Conservation (phyloP, 2,113 vertebrate species). For the Rhinogobius similis region DNA sequence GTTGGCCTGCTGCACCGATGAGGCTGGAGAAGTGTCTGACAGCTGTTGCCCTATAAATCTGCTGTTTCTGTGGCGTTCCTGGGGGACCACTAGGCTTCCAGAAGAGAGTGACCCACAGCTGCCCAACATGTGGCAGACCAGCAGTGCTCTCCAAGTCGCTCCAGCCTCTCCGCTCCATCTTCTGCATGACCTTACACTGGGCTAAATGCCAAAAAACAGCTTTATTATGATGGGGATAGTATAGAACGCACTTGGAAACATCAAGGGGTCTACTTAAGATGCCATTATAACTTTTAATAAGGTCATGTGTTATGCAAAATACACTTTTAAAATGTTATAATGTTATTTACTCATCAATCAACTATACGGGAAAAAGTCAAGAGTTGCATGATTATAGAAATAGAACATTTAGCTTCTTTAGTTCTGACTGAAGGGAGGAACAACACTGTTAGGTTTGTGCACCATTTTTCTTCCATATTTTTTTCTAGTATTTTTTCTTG, state of each 20-base stretch:
- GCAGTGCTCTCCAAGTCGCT: slow-evolving; percentile 25
- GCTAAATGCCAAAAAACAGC: slow-evolving; percentile 28
- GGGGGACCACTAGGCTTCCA: slow-evolving; percentile 42
- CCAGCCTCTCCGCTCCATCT: slow-evolving; percentile 19
- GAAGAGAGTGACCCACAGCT: slow-evolving; percentile 61
- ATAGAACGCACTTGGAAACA: not conserved
- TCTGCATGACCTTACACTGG: slow-evolving; percentile 42
- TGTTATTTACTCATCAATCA: too few species aligned
- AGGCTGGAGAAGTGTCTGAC: slow-evolving; percentile 58
- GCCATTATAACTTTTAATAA: not conserved
- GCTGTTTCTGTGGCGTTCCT: slow-evolving; percentile 52
- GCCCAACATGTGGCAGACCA: slow-evolving; percentile 39
- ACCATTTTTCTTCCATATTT: too few species aligned
- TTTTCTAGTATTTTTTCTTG: too few species aligned
- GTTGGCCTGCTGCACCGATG: slow-evolving; percentile 36
- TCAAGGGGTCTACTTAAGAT: not conserved
- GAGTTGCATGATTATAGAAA: too few species aligned
- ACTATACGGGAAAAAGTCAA: too few species aligned
- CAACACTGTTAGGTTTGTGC: too few species aligned
- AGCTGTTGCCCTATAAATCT: slow-evolving; percentile 70
- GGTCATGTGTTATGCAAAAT: not conserved
- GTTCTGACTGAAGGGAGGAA: too few species aligned
- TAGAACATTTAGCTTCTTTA: too few species aligned
- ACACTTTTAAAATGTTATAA: too few species aligned
- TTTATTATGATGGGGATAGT: slow-evolving; percentile 23